These are phyloP conservation scores for Agrochola macilenta DNA, from an alignment of 2,888 invertebrate genomes.

Conservation along the genomic window DNA sequence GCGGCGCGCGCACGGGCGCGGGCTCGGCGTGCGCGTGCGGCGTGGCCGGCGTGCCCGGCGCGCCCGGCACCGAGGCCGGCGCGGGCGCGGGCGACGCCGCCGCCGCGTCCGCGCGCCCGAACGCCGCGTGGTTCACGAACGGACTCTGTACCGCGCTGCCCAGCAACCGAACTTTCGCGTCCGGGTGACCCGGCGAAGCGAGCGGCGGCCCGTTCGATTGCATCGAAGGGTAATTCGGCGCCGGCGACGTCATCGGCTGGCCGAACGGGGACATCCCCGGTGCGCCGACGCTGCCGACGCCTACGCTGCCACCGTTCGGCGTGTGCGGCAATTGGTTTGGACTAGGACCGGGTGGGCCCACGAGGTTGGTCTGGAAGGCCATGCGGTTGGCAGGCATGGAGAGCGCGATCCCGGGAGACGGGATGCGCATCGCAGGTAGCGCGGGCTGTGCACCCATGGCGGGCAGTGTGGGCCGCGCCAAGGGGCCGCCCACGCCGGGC, in stretches of 20 bases:
- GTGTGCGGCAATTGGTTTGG: slow-evolving; percentile 91
- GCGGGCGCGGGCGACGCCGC: slow-evolving; percentile 81
- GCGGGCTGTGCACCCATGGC: slow-evolving; percentile 68
- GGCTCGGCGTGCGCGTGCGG: slow-evolving; percentile 74
- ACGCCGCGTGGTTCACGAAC: slow-evolving; percentile 85
- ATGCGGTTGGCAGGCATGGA: slow-evolving; percentile 84
- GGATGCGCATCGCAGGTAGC: slow-evolving; percentile 91
- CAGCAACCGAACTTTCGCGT: slow-evolving; percentile 88
- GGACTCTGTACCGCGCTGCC: slow-evolving; percentile 89
- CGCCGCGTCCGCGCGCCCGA: slow-evolving; percentile 72
- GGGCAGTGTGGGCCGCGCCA: slow-evolving; percentile 66
- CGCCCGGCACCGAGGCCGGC: slow-evolving; percentile 80
- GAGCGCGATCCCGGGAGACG: slow-evolving; percentile 92
- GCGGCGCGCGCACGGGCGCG: slow-evolving; percentile 70
- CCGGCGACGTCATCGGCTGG: slow-evolving; percentile 91
- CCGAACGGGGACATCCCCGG: slow-evolving; percentile 94
- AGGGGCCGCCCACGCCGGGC: slow-evolving; percentile 72
- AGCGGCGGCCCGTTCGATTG: slow-evolving; percentile 91
- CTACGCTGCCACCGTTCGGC: slow-evolving; percentile 89
- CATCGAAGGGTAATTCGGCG: slow-evolving; percentile 89
- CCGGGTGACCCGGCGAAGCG: slow-evolving; percentile 88
- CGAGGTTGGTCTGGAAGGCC: slow-evolving; percentile 91
- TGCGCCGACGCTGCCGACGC: slow-evolving; percentile 88
- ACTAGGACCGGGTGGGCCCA: slow-evolving; percentile 94
- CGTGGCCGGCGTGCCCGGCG: slow-evolving; percentile 69